Conservation (phyloP, 1,140 invertebrate species). For the Drosophila burlai region DNA sequence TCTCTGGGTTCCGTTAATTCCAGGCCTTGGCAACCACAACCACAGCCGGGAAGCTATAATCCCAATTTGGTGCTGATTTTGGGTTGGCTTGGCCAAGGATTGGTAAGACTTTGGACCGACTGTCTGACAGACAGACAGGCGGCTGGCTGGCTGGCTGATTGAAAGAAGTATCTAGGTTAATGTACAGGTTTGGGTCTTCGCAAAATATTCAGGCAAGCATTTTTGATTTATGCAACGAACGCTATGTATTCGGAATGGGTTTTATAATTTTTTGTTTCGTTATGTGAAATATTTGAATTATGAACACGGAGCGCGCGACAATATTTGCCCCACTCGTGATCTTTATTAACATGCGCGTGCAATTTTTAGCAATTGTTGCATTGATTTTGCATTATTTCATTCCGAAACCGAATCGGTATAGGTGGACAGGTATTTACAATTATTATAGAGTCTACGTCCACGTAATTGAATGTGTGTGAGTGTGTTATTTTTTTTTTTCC, state of each 20-base stretch:
- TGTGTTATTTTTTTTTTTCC: slow-evolving; percentile 15
- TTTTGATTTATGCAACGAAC: slow-evolving; percentile 28
- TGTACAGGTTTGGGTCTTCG: slow-evolving; percentile 33
- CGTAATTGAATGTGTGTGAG: slow-evolving; percentile 46
- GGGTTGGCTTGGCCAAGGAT: slow-evolving; percentile 3
- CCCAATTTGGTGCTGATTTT: slow-evolving; percentile 13
- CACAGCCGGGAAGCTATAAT: slow-evolving; percentile 8
- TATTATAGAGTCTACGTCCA: slow-evolving; percentile 6
- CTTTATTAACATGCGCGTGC: slow-evolving; percentile 35
- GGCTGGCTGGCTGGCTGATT: background rate
- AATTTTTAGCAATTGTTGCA: slow-evolving; percentile 39
- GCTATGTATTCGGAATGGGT: background rate
- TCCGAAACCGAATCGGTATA: slow-evolving; percentile 1
- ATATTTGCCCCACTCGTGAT: slow-evolving; percentile 30
- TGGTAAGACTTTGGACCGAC: slow-evolving; percentile 19
- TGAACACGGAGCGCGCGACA: background rate
- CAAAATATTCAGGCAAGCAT: slow-evolving; percentile 20
- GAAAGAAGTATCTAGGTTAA: slow-evolving; percentile 33
- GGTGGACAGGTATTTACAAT: slow-evolving; percentile 12
- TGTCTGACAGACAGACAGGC: background rate
- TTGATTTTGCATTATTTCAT: slow-evolving; percentile 41
- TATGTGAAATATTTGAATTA: slow-evolving; percentile 11
- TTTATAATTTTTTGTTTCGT: background rate
- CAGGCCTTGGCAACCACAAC: slow-evolving; percentile 15
- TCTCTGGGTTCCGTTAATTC: slow-evolving; percentile 23